Evolutionary conservation across 2,888 invertebrate genomes (phyloP).

Genomic region (Synergus gifuensis): DNA sequence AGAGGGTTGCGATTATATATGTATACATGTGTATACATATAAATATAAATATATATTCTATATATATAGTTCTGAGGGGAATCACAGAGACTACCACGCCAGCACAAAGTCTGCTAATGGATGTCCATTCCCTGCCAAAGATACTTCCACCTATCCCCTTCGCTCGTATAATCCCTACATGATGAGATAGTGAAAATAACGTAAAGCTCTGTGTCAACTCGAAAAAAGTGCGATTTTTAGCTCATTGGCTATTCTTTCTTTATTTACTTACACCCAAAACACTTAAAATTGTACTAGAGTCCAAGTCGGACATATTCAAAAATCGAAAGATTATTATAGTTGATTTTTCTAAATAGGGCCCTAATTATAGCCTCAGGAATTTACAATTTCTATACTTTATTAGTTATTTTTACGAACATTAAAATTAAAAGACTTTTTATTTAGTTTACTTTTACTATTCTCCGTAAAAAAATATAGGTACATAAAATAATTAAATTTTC

Average conservation of each 20-base stretch:
- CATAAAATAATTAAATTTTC: too few relatives aligned
- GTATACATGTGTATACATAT: slow-evolving; percentile 22
- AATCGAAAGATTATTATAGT: too few relatives aligned
- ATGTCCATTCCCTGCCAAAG: slow-evolving; percentile 76
- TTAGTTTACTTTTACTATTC: too few relatives aligned
- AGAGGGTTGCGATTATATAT: slow-evolving; percentile 59
- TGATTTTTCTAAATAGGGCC: too few relatives aligned
- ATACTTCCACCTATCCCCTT: slow-evolving; percentile 70
- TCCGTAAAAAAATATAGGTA: too few relatives aligned
- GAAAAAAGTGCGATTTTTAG: slow-evolving; percentile 24
- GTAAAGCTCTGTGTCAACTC: slow-evolving; percentile 22
- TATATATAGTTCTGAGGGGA: slow-evolving; percentile 52
- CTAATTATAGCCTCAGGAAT: too few relatives aligned
- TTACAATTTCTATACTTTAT: too few relatives aligned
- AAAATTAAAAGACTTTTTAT: too few relatives aligned
- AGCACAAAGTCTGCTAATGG: slow-evolving; percentile 76
- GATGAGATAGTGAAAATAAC: slow-evolving; percentile 49
- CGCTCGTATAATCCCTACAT: slow-evolving; percentile 58
- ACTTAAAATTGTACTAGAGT: neutral
- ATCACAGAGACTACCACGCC: slow-evolving; percentile 55
- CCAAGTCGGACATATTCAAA: too few relatives aligned
- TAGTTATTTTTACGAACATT: too few relatives aligned
- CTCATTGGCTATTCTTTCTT: slow-evolving; percentile 30
- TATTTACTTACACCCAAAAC: neutral
- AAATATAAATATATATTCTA: slow-evolving; percentile 35